Evolutionary conservation across 2,797 vertebrate species (phyloP), one percentile per base, ranked within the genome.

Genomic region (Bradypus variegatus): DNA sequence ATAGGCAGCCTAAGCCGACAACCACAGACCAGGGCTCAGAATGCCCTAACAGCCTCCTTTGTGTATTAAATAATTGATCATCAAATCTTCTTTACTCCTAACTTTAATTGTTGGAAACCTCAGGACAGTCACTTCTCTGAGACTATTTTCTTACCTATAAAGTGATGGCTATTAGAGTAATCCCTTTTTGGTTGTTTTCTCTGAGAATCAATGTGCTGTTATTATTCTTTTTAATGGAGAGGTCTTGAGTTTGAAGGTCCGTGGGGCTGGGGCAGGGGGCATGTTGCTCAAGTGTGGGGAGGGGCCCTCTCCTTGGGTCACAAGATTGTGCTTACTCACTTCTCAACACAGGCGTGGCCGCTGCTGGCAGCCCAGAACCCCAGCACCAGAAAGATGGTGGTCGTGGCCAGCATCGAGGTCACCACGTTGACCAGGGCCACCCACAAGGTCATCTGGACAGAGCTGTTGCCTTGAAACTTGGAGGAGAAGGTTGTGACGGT

Each of bases 351-450:
- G 70, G 16, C 0, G 0, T 18, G 29, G 6, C 88, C 90, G 4
- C 85, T 90, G 84, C 67, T 92, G 73, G 72, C 19, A 18, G 53
- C 9, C 90, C 92, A 93, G 86, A 89, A 90, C 4, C 91, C 93
- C 86, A 87, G 77, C 50, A 89, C 50, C 6, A 86, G 23, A 14
- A 96, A 93, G 67, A 85, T 23, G 88, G 93, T 60, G 14, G 76
- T n/a, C 0, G 94, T 89, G 38, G 80, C 69, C 65, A 94, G 29
- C 82, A 94, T 0, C 0, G 91, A 95, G 2, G 67, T 90, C 36
- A 48, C 16, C 65, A 95, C 55, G 92, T 90, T 95, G 92, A 19
- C 8, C 60, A 90, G 31, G 60, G n/a, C 86, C 73, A 92, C 13
- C 5, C 53, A 18, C 38, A 23, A 55, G 6, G 77, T 80, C 18